phyloP scores from a whole-genome alignment of 2,888 invertebrate species.

The Epinotia brunnichana region DNA sequence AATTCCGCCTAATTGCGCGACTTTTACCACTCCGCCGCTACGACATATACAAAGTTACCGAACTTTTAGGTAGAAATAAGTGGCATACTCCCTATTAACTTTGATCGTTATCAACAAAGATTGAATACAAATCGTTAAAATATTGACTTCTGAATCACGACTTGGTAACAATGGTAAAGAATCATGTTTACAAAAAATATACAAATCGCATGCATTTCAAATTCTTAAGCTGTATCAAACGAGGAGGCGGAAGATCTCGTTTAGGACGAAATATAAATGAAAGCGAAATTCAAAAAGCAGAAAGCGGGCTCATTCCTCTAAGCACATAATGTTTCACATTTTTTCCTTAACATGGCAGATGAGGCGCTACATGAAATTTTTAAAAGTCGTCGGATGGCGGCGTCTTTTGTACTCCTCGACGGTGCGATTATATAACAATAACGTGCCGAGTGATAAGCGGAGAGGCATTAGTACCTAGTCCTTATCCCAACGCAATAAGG shows the following conservation, averaged over 20 bases:
- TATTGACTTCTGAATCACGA: constrained; percentile 16
- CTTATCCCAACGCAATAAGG: constrained; percentile 37
- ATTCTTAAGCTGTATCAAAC: constrained; percentile 45
- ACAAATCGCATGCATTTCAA: constrained; percentile 42
- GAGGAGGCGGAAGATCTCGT: constrained; percentile 46
- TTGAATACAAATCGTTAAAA: neutral
- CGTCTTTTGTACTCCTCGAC: constrained; percentile 46
- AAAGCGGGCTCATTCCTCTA: constrained; percentile 47
- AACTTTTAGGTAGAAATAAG: neutral
- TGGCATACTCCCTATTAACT: neutral
- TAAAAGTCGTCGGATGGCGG: constrained; percentile 46
- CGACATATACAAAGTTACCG: neutral
- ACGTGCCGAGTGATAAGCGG: constrained; percentile 51
- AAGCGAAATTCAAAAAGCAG: constrained; percentile 50
- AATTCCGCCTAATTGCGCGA: neutral
- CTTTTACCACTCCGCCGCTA: neutral
- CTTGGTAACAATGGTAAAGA: constrained; percentile 19
- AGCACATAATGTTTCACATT: constrained; percentile 54
- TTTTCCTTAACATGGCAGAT: constrained; percentile 52
- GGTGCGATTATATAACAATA: constrained; percentile 51
- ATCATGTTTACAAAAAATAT: constrained; percentile 36
- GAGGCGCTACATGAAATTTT: constrained; percentile 50
- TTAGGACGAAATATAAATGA: constrained; percentile 51
- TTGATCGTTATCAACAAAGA: constrained; percentile 6
- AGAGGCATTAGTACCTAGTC: constrained; percentile 48